Evolutionary conservation across 2,888 invertebrate species (phyloP).

Genomic region (Creontiades dilutus): DNA sequence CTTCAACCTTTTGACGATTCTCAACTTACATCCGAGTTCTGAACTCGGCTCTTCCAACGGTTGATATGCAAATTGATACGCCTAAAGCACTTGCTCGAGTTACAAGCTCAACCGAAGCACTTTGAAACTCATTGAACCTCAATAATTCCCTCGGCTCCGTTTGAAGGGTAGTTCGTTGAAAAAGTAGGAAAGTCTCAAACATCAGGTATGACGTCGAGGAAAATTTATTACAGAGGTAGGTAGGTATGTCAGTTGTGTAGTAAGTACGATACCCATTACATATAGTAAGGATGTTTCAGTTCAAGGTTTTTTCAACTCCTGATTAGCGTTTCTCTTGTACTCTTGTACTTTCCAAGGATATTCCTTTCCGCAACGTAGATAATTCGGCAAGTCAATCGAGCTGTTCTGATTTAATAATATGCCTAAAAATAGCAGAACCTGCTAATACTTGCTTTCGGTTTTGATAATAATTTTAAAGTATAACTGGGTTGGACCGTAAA

Average conservation of each 20-base stretch:
- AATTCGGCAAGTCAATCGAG: too few relatives aligned
- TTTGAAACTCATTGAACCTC: neutral
- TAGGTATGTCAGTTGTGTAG: too few relatives aligned
- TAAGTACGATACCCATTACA: too few relatives aligned
- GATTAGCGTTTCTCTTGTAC: neutral
- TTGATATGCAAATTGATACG: conserved; percentile 3
- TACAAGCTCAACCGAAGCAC: conserved; percentile 13
- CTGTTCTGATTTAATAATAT: too few relatives aligned
- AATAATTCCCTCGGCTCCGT: neutral
- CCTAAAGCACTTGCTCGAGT: neutral
- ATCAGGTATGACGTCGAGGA: too few relatives aligned
- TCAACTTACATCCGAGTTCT: neutral
- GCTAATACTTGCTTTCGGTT: too few relatives aligned
- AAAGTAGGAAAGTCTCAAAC: neutral
- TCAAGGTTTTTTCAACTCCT: neutral
- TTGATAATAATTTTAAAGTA: too few relatives aligned
- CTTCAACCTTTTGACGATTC: neutral
- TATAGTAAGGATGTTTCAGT: neutral
- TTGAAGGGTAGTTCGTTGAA: neutral
- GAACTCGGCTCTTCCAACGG: neutral
- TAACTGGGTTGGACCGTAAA: too few relatives aligned
- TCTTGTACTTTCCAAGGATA: neutral
- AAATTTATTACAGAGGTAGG: too few relatives aligned
- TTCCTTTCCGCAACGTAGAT: too few relatives aligned
- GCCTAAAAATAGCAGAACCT: too few relatives aligned